Evolutionary conservation across 2,797 vertebrate species (phyloP).

Genomic region (Sylvilagus floridanus): DNA sequence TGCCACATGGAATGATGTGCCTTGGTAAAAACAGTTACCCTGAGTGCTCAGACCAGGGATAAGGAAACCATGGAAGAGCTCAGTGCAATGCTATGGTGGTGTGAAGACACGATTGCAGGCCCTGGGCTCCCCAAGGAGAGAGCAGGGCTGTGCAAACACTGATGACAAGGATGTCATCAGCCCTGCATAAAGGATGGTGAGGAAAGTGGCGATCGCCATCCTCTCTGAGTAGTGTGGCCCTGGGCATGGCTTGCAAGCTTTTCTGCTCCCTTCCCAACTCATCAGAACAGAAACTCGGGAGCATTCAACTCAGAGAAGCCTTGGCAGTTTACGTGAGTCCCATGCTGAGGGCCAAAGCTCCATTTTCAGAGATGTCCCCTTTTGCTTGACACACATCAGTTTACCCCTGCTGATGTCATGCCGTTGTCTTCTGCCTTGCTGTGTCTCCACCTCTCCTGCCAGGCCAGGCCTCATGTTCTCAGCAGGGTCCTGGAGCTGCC

Average conservation of each 20-base stretch:
- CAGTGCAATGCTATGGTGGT: not conserved
- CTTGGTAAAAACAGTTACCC: conserved; percentile 21
- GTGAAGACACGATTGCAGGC: not conserved
- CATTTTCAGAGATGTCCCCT: not conserved
- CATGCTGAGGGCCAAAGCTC: not conserved
- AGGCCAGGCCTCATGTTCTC: not conserved
- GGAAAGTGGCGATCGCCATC: not conserved
- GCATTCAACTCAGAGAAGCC: not conserved
- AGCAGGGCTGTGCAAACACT: not conserved
- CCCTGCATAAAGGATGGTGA: not conserved
- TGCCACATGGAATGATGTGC: not conserved
- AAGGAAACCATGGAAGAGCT: not conserved
- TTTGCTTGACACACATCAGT: too few species aligned
- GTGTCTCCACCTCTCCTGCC: not conserved
- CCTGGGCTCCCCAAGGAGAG: not conserved
- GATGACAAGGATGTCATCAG: not conserved
- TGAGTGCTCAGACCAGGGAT: not conserved
- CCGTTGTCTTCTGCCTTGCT: not conserved
- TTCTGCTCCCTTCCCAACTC: not conserved
- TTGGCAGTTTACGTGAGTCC: not conserved
- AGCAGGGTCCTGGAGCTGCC: not conserved
- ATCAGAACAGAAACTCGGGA: not conserved
- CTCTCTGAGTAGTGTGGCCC: not conserved
- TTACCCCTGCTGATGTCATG: not conserved
- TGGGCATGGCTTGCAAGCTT: not conserved